Evolutionary conservation across 2,797 vertebrate species (phyloP), one percentile per base, ranked within the genome.

Genomic region (Borostomias antarcticus): DNA sequence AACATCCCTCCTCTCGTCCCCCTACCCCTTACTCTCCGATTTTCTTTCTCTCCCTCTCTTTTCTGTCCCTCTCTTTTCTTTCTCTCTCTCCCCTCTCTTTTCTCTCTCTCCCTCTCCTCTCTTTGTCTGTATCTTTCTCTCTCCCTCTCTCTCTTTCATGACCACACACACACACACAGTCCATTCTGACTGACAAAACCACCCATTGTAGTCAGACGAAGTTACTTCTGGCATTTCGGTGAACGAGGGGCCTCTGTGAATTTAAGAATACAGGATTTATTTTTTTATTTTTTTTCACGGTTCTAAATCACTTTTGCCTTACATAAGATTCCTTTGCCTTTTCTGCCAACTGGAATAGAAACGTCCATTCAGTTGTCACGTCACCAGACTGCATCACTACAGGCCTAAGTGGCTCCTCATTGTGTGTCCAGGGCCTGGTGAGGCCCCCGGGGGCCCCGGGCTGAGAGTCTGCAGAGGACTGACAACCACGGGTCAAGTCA

Each of bases 1-100:
- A 77, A 76, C n/a, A n/a, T n/a, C n/a, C n/a, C 64, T 25, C 64
- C 73, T 63, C 74, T 70, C 77, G 76, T 77, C 72, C 53, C 54
- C 48, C 51, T 17, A n/a, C 32, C 45, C 17, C 50, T 4, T 45
- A 63, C 54, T 69, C 64, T 45, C 15, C 21, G 53, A 35, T 45
- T 21, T 30, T 47, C 56, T 54, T 43, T 62, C 43, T 23, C 40
- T 50, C 50, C 60, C 30, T 21, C 58, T 28, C 53, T 64, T 66
- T 43, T 23, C 47, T 58, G 37, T 54, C 63, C 21, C 48, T 45
- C 28, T n/a, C n/a, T n/a, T n/a, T n/a, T 25, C 28, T 15, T 28
- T 50, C 19, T 10, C 5, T 51, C 47, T 19, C 47, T 50, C 47
- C n/a, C 47, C 7, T 17, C 13, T 19, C 43, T 11, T 17, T 11